Evolutionary conservation across 2,113 vertebrate species (phyloP).

Genomic region (Notothenia coriiceps): DNA sequence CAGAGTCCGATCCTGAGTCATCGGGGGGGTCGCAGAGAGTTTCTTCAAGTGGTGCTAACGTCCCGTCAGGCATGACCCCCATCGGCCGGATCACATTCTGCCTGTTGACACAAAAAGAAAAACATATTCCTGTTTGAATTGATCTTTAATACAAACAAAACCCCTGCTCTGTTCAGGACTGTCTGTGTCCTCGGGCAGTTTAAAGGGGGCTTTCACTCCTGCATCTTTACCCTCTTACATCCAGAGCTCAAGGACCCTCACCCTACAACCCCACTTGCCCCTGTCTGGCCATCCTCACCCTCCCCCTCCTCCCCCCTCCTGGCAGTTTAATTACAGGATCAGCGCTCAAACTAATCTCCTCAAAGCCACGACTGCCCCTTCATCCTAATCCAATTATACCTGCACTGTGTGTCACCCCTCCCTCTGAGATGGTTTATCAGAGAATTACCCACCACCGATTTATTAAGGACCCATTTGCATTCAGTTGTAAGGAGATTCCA

Average conservation of each 20-base stretch:
- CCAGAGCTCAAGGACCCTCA: slow-evolving; percentile 79
- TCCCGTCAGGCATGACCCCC: slow-evolving; percentile 93
- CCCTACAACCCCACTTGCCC: slow-evolving; percentile 72
- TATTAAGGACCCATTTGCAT: slow-evolving; percentile 55
- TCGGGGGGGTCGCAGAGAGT: slow-evolving; percentile 83
- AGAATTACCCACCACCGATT: slow-evolving; percentile 83
- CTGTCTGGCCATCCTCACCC: slow-evolving; percentile 82
- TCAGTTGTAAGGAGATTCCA: slow-evolving; percentile 44
- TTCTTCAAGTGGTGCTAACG: slow-evolving; percentile 94
- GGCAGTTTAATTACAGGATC: slow-evolving; percentile 97
- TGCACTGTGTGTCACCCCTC: slow-evolving; percentile 89
- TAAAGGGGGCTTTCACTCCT: slow-evolving; percentile 54
- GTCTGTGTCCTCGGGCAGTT: slow-evolving; percentile 7
- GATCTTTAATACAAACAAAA: slow-evolving; percentile 4
- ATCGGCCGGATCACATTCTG: slow-evolving; percentile 96
- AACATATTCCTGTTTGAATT: not conserved
- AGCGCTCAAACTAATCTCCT: slow-evolving; percentile 96
- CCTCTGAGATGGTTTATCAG: slow-evolving; percentile 89
- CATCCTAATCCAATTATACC: slow-evolving; percentile 98
- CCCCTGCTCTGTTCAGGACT: not conserved
- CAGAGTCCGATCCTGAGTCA: slow-evolving; percentile 92
- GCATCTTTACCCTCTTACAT: slow-evolving; percentile 74
- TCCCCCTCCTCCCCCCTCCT: slow-evolving; percentile 54
- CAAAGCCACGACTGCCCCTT: slow-evolving; percentile 91
- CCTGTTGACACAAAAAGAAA: slow-evolving; percentile 82